phyloP scores from a whole-genome alignment of 1,140 invertebrate species.

The Ectropis grisescens region DNA sequence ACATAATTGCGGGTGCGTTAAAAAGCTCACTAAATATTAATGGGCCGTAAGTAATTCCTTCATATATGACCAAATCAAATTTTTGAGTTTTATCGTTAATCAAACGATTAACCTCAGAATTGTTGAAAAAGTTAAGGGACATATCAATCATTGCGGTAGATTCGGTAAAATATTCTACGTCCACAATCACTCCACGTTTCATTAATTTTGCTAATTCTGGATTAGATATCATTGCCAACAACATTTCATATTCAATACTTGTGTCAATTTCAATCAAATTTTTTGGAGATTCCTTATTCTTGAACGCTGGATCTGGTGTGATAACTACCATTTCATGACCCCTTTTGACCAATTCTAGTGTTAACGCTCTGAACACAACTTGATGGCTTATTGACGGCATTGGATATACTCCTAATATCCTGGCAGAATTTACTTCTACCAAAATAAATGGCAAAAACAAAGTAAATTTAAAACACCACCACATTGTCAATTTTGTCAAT shows the following conservation, averaged over 20 bases:
- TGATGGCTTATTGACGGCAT: slow-evolving; percentile 25
- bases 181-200: background rate
- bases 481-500: too few relatives aligned
- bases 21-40: slow-evolving; percentile 29
- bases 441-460: too few relatives aligned
- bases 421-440: too few relatives aligned
- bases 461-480: too few relatives aligned
- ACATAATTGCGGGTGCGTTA: slow-evolving; percentile 30
- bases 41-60: slow-evolving; percentile 20
- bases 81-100: slow-evolving; percentile 27
- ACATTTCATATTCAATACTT: too few relatives aligned
- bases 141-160: too few relatives aligned
- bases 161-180: too few relatives aligned
- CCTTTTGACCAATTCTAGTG: slow-evolving; percentile 1
- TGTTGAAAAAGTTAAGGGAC: too few relatives aligned
- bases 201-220: too few relatives aligned
- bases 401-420: slow-evolving; percentile 26
- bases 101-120: slow-evolving; percentile 19
- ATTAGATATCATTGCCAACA: too few relatives aligned
- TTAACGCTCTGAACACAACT: slow-evolving; percentile 22
- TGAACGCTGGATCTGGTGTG: slow-evolving; percentile 17
- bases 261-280: slow-evolving; percentile 4
- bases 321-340: slow-evolving; percentile 40
- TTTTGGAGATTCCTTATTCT: too few relatives aligned
- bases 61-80: slow-evolving; percentile 41